phyloP scores from a whole-genome alignment of 2,888 invertebrate genomes.

The Scaptomyza cyrtandrae region DNA sequence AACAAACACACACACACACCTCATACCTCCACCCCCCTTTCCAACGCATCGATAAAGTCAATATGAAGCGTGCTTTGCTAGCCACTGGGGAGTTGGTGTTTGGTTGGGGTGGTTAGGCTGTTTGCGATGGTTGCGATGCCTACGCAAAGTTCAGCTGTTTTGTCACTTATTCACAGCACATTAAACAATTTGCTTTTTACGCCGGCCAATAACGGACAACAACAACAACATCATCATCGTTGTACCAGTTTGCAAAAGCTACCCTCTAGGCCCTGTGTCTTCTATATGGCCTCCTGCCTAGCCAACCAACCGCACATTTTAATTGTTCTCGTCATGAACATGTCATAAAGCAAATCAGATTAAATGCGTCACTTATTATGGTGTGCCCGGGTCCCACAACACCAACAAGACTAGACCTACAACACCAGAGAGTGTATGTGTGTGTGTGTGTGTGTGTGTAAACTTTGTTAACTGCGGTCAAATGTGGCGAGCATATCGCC shows the following conservation, averaged over 20 bases:
- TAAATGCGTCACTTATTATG: conserved; percentile 81
- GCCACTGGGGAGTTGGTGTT: conserved; percentile 28
- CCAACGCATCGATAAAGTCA: conserved; percentile 70
- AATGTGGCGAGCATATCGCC: conserved; percentile 71
- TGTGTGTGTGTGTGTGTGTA: conserved; percentile 39
- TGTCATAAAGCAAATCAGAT: conserved; percentile 82
- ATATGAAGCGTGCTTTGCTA: conserved; percentile 61
- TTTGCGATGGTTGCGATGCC: conserved; percentile 43
- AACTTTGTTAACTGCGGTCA: conserved; percentile 79
- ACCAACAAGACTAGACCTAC: conserved; percentile 9
- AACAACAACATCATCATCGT: conserved; percentile 19
- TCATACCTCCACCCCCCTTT: neutral
- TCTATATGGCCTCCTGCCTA: conserved; percentile 60
- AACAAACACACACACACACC: conserved; percentile 8
- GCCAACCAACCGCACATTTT: conserved; percentile 81
- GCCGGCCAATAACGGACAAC: conserved; percentile 71
- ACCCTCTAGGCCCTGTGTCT: conserved; percentile 34
- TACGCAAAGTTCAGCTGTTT: conserved; percentile 76
- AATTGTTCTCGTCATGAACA: conserved; percentile 82
- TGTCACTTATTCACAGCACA: conserved; percentile 82
- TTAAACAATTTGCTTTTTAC: conserved; percentile 83
- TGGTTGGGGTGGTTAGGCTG: neutral
- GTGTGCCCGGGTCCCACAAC: conserved; percentile 53
- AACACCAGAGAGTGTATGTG: conserved; percentile 6
- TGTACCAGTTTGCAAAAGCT: conserved; percentile 12